phyloP scores from a whole-genome alignment of 2,888 invertebrate genomes.

The Sceliomorpha sp. region DNA sequence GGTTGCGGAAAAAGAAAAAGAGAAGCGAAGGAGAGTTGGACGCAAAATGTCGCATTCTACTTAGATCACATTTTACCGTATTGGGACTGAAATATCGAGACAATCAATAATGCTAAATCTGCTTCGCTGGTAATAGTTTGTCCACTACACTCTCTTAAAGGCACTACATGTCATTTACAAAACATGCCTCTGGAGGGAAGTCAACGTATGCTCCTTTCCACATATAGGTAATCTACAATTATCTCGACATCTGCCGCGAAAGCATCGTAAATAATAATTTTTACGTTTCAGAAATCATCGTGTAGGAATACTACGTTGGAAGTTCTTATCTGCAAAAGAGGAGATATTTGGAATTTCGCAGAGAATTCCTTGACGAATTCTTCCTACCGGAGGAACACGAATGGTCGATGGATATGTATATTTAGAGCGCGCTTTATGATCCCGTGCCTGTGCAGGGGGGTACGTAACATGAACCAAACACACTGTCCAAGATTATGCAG shows the following conservation, averaged over 20 bases:
- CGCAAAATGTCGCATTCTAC: constrained; percentile 40
- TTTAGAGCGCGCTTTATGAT: constrained; percentile 49
- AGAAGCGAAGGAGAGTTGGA: constrained; percentile 6
- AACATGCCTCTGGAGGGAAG: constrained; percentile 26
- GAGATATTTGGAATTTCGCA: too few relatives aligned
- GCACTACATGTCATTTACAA: constrained; percentile 36
- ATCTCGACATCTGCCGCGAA: constrained; percentile 20
- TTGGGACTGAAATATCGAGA: constrained; percentile 41
- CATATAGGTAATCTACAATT: too few relatives aligned
- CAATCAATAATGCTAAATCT: constrained; percentile 49
- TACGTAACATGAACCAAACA: constrained; percentile 48
- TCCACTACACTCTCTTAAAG: constrained; percentile 35
- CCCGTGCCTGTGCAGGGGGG: constrained; percentile 31
- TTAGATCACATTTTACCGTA: constrained; percentile 32
- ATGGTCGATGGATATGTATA: constrained; percentile 46
- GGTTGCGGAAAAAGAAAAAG: constrained; percentile 19
- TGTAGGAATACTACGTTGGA: too few relatives aligned
- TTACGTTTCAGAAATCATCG: too few relatives aligned
- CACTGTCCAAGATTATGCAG: constrained; percentile 48
- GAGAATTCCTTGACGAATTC: too few relatives aligned
- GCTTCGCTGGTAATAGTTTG: constrained; percentile 35
- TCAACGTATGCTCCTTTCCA: constrained; percentile 21
- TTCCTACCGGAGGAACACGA: constrained; percentile 40
- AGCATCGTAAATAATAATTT: constrained; percentile 7
- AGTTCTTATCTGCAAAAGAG: too few relatives aligned